phyloP scores from a whole-genome alignment of 2,888 invertebrate species.

The Epirrhoe alternata region DNA sequence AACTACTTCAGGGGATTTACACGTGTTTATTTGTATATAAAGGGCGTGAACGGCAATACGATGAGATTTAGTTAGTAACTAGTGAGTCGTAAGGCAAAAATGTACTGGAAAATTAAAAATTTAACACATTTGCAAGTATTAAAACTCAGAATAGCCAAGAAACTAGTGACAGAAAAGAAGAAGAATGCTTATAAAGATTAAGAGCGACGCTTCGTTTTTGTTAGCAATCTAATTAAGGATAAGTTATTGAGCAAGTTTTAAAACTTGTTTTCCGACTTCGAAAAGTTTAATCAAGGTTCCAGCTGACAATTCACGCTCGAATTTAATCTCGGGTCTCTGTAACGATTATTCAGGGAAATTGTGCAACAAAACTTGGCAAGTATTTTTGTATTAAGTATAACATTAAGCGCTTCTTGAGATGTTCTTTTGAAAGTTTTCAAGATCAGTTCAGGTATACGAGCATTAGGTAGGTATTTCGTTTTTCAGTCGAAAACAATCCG shows the following conservation, averaged over 20 bases:
- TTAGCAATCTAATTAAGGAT: conserved; percentile 35
- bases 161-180: conserved; percentile 5
- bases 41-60: not conserved
- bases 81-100: not conserved
- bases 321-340: conserved; percentile 34
- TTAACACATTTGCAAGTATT: not conserved
- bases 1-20: not conserved
- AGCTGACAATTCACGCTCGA: conserved; percentile 37
- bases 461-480: not conserved
- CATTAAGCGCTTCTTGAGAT: conserved; percentile 8
- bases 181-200: conserved; percentile 23
- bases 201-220: conserved; percentile 24
- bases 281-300: conserved; percentile 41
- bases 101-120: not conserved
- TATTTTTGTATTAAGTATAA: conserved; percentile 22
- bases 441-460: not conserved
- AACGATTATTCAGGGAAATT: conserved; percentile 31
- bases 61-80: not conserved
- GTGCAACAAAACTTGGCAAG: conserved; percentile 35
- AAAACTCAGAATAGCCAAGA: not conserved
- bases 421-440: conserved; percentile 7
- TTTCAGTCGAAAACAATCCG: not conserved
- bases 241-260: conserved; percentile 36
- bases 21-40: not conserved
- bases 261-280: conserved; percentile 36